phyloP scores from a whole-genome alignment of 1,140 invertebrate genomes.

The Drosophila triauraria region DNA sequence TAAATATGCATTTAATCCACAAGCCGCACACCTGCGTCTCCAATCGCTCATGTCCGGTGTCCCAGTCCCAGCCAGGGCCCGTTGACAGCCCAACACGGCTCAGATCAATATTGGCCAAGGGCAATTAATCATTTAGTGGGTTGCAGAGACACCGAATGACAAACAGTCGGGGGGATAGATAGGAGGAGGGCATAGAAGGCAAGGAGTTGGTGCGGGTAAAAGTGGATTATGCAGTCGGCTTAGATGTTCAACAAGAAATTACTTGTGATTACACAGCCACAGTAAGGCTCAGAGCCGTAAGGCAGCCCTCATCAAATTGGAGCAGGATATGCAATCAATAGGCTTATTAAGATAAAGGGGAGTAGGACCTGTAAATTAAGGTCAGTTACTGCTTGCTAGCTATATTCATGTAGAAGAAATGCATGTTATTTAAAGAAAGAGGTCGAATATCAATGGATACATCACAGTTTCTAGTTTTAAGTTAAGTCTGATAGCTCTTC shows the following conservation, averaged over 20 bases:
- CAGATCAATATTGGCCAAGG: constrained; percentile 52
- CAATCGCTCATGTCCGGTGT: constrained; percentile 29
- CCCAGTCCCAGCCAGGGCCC: constrained; percentile 13
- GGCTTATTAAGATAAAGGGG: neutral
- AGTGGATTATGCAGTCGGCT: constrained; percentile 67
- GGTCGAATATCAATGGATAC: no score
- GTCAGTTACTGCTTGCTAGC: neutral
- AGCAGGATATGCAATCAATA: constrained; percentile 4
- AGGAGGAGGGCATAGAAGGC: neutral
- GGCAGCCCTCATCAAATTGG: neutral
- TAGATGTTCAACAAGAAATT: constrained; percentile 50
- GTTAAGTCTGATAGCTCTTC: neutral
- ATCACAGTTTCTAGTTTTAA: neutral
- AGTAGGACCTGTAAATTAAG: neutral
- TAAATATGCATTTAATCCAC: constrained; percentile 48
- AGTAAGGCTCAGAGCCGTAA: constrained; percentile 9
- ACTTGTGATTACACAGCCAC: constrained; percentile 36
- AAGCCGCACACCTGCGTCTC: constrained; percentile 28
- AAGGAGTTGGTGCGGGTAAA: neutral
- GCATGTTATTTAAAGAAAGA: neutral
- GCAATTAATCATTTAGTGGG: constrained; percentile 59
- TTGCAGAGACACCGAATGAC: constrained; percentile 21
- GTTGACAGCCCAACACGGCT: constrained; percentile 44
- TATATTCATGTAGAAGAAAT: no score
- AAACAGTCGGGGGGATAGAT: neutral